phyloP scores from a whole-genome alignment of 2,113 vertebrate genomes.

The Equus quagga region DNA sequence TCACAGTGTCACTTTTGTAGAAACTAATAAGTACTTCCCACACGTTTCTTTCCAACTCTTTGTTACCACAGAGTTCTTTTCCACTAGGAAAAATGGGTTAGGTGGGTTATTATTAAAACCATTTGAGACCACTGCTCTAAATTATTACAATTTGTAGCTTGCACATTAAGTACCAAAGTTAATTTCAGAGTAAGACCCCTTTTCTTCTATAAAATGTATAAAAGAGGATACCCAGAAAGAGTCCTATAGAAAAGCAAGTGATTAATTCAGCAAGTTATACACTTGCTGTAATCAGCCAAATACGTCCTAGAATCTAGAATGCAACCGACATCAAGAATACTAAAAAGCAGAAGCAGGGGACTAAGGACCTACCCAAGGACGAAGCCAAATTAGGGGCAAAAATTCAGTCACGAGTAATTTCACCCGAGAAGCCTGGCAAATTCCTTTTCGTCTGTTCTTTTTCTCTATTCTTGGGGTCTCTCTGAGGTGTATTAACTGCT shows the following conservation, averaged over 20 bases:
- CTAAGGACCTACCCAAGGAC: background rate
- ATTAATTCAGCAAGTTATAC: background rate
- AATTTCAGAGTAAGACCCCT: background rate
- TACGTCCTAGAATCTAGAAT: background rate
- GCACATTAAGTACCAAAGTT: background rate
- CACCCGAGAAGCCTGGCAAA: background rate
- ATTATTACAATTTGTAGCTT: background rate
- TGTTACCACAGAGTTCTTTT: background rate
- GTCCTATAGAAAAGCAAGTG: background rate
- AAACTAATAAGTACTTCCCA: background rate
- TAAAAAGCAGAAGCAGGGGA: background rate
- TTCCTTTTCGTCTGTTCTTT: slow-evolving; percentile 16
- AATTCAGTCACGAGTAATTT: background rate
- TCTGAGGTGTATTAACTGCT: background rate
- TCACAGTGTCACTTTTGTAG: background rate
- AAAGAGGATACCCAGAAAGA: background rate
- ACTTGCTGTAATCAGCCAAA: background rate
- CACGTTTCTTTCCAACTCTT: background rate
- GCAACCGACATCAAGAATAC: background rate
- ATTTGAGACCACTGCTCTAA: background rate
- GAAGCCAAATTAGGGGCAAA: background rate
- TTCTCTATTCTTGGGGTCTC: background rate
- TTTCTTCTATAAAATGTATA: slow-evolving; percentile 1
- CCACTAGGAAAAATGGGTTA: background rate
- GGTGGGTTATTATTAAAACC: background rate